phyloP scores from a whole-genome alignment of 2,797 vertebrate species.

The Pseudomugil tenellus region DNA sequence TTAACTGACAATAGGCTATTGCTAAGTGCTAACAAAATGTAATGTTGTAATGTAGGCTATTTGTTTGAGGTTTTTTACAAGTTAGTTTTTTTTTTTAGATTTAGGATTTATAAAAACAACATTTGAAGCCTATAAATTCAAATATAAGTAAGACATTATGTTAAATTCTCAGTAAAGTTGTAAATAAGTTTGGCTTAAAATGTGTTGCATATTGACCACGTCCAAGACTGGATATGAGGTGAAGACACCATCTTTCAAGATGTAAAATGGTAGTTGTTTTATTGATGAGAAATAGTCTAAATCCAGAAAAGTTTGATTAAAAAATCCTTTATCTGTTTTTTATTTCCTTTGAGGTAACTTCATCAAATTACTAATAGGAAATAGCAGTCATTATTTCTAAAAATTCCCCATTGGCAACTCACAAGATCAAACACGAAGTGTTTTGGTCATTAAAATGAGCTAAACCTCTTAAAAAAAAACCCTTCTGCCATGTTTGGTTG shows the following conservation, averaged over 20 bases:
- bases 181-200: no score
- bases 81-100: no score
- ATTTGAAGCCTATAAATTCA: no score
- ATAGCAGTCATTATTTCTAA: background rate
- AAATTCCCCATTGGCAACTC: background rate
- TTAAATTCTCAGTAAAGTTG: no score
- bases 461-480: conserved; percentile 21
- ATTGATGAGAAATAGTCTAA: background rate
- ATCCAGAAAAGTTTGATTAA: no score
- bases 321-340: background rate
- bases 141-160: no score
- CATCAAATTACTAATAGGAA: background rate
- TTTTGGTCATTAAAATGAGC: conserved; percentile 40
- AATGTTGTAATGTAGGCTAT: no score
- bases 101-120: no score
- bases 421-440: conserved; percentile 10
- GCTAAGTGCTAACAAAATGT: no score
- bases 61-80: no score
- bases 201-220: background rate
- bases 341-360: background rate
- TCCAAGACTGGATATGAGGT: background rate
- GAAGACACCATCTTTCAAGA: background rate
- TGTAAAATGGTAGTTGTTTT: background rate
- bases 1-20: no score
- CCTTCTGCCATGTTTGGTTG: conserved; percentile 71